Evolutionary conservation across 2,113 vertebrate species (phyloP).

Genomic region (Corythornis vintsioides): DNA sequence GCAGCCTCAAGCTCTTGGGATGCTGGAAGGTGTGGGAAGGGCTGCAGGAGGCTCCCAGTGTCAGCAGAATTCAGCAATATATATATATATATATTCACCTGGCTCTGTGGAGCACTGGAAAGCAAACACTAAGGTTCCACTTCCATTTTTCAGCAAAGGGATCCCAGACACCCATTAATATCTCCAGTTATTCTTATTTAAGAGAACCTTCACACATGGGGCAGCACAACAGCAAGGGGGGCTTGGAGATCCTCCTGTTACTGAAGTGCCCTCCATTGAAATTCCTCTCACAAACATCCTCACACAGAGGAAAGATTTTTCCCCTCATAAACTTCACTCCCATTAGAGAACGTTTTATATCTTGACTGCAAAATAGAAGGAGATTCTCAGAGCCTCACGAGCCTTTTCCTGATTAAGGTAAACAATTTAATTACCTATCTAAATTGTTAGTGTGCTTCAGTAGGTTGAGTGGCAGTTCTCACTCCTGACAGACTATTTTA

Average conservation of each 20-base stretch:
- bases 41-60: neutral
- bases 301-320: conserved; percentile 37
- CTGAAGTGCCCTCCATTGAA: conserved; percentile 1
- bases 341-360: conserved; percentile 21
- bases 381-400: neutral
- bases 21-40: neutral
- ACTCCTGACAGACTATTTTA: neutral
- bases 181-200: conserved; percentile 7
- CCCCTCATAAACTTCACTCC: conserved; percentile 37
- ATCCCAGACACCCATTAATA: neutral
- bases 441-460: conserved; percentile 23
- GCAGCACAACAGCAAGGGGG: neutral
- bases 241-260: neutral
- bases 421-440: conserved; percentile 32
- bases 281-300: conserved; percentile 32
- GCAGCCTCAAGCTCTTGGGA: neutral
- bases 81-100: no score
- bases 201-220: neutral
- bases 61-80: neutral
- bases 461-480: neutral
- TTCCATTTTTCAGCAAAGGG: conserved; percentile 1
- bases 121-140: conserved; percentile 13
- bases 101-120: neutral
- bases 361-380: conserved; percentile 3
- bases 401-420: conserved; percentile 19